Evolutionary conservation across 2,113 vertebrate genomes (phyloP), one percentile per base, ranked within the genome.

Genomic region (Dasypus novemcinctus): DNA sequence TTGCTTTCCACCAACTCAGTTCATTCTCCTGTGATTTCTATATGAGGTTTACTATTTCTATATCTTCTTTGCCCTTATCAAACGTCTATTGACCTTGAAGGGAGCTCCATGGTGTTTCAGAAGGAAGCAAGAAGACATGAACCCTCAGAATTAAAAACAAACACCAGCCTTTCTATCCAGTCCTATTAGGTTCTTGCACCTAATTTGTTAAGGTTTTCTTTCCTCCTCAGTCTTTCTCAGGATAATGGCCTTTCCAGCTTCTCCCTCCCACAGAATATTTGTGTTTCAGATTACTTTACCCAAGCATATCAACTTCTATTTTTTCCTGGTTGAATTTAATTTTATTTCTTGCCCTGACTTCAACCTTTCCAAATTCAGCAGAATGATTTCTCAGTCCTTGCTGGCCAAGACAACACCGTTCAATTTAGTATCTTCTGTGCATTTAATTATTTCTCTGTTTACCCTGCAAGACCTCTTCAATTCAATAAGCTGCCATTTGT

Each of bases 361-460:
- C 90, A 96, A 97, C 95, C 89, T 97, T 95, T 88, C 41, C 71
- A 92, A 86, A 75, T 94, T 80, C 54, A 66, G 87, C 87, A 91
- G 66, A 87, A 96, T 92, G 71, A 94, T 97, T 97, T 96, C 54
- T 95, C 71, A 4, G 25, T 87, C 85, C 76, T 87, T 92, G 43
- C 31, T 93, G 78, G 78, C 96, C 72, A 91, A 96, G 52, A 21
- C 68, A 95, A 95, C 79, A 94, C 89, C 89, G 97, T 71, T 64
- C 89, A 97, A 92, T 81, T 95, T 94, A 94, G 95, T 95, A 89
- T 87, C 74, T 84, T 96, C 87, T 76, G 75, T 95, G 61, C 68
- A 91, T 97, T 96, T 96, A 95, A 97, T 95, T 90, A 93, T 93
- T 74, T 96, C 29, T 95, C 85, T 95, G 87, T 97, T 97, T 97